Base-by-base conservation (phyloP, 2,888 invertebrate species). In the Mycogona germanica region DNA sequence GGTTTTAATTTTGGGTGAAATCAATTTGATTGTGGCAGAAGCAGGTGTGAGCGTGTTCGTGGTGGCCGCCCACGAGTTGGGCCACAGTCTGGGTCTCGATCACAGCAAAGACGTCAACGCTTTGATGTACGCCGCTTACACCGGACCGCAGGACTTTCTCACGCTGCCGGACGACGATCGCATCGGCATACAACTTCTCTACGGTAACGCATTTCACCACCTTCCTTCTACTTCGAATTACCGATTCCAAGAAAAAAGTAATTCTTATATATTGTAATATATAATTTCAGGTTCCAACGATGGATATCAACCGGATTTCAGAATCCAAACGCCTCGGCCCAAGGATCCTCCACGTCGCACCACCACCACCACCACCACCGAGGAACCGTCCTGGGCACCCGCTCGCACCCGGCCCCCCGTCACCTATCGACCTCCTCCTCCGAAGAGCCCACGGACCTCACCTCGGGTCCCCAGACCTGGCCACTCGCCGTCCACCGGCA, bases 91-190 rank as follows among this genome's bases (percentile, higher is more conserved):
- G 55, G 92, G 92, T 1, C 75, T 92, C 59, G 84, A 86, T 23
- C 92, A 92, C 72, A 89, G 89, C 56, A 83, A 86, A 42, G 87
- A 83, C 38, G 77, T 80, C 63, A 84, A 83, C 23, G 86, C 92
- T 2, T 78, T 92, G 51, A 92, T 92, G 92, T 88, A 79, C 68
- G 89, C 92, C 0, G 91, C 87, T 86, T 92, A 92, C 67, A 85
- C 87, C 68, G 73, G 72, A 41, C 70, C 79, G 52, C 80, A 82
- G 68, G 12, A 29, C 9, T 55, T 53, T 23, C 84, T 82, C 64
- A 79, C 80, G 59, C 71, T 89, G 56, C 87, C 86, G 6, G 81
- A 85, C 62, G 91, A 91, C 67, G 92, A 92, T 70, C 78, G 80
- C 56, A 76, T 80, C 61, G 92, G 85, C 26, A 88, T 92, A 63